Base-by-base conservation (phyloP, 2,797 vertebrate species). In the Neostethus bicornis region DNA sequence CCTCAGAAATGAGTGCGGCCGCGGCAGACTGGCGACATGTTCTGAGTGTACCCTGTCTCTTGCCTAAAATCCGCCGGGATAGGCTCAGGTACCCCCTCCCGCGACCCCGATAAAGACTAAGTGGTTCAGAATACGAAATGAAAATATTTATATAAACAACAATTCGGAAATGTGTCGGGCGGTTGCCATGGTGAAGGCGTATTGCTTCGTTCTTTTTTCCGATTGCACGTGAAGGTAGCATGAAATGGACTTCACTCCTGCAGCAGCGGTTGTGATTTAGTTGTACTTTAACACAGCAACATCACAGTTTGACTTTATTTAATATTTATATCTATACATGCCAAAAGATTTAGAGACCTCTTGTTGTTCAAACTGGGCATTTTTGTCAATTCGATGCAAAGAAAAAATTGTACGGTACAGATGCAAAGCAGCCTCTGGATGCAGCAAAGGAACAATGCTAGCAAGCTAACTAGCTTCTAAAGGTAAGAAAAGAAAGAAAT, bases 371-470 rank as follows among this genome's bases (percentile, higher is more conserved):
- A 2, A 20, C 35, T 3, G 5, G n/a, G 9, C 7, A 38, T 3
- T 2, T 46, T 51, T 14, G 8, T 46, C 14, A 31, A 0, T 11
- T 4, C 48, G n/a, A n/a, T 25, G 3, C 32, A 28, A 11, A 53
- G 4, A 1, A 41, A 16, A 51, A 56, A 32, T n/a, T 56, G 76
- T 51, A 59, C 66, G 59, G 61, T 68, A 46, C 39, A 75, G 31
- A 31, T 70, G 79, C 73, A 82, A 56, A 51, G 25, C 55, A 57
- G 71, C 66, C 50, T 75, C 60, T 79, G 79, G 85, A 84, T 72
- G 20, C 64, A 75, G 78, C 77, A 43, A 80, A 71, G 77, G 43
- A 75, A 66, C 75, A 79, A 76, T 77, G 84, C 84, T 87, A 90
- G 65, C 75, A 10, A 7, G 73, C 84, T 76, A 82, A 72, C 72